Evolutionary conservation across 2,113 vertebrate genomes (phyloP).

Genomic region (Litocranius walleri): DNA sequence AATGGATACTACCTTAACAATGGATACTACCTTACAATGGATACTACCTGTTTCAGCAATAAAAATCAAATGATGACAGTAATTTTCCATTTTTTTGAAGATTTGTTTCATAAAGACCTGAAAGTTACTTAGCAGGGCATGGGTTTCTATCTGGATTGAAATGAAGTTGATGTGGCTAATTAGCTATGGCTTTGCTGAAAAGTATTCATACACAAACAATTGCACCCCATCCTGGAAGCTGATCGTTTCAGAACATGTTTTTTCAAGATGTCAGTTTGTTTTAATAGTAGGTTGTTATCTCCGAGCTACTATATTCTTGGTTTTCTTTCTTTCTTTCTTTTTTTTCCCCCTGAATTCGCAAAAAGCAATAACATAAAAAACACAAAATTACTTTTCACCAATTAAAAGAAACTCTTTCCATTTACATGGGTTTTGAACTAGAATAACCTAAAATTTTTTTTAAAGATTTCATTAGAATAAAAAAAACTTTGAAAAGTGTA

Average conservation of each 20-base stretch:
- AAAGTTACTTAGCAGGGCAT: conserved; percentile 4
- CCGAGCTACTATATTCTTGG: neutral
- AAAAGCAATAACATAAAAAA: conserved; percentile 36
- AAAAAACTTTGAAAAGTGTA: conserved; percentile 44
- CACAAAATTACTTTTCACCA: conserved; percentile 39
- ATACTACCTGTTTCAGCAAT: neutral
- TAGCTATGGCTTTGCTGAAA: conserved; percentile 46
- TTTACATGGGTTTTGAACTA: conserved; percentile 45
- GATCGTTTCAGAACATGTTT: conserved; percentile 44
- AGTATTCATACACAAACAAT: conserved; percentile 42
- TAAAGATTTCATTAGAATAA: conserved; percentile 31
- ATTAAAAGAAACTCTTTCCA: conserved; percentile 49
- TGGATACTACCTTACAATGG: neutral
- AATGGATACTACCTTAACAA: neutral
- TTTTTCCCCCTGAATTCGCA: neutral
- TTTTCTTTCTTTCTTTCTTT: neutral
- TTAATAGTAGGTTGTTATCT: conserved; percentile 55
- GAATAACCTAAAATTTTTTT: neutral
- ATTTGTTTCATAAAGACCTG: conserved; percentile 5
- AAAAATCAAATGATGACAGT: neutral
- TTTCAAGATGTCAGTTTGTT: conserved; percentile 53
- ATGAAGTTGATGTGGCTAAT: conserved; percentile 43
- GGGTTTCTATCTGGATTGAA: conserved; percentile 29
- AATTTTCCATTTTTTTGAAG: conserved; percentile 20
- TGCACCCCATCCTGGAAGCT: conserved; percentile 18